Evolutionary conservation across 92 coral and sea anemone genomes (phyloP).

Genomic region (Micromussa lordhowensis): DNA sequence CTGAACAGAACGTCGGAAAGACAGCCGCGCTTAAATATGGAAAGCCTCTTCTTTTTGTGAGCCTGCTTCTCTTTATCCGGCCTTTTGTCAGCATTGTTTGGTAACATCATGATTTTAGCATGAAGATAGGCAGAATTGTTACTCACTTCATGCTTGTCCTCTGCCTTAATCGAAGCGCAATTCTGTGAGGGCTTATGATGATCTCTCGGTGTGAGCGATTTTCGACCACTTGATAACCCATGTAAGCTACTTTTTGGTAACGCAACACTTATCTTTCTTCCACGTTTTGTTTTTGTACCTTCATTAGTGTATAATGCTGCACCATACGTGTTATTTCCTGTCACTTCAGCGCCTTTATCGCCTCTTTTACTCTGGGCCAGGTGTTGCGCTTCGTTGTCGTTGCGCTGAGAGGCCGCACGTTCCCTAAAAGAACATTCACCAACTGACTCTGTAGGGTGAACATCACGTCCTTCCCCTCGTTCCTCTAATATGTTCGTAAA

Average conservation of each 20-base stretch:
- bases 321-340: background rate
- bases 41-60: background rate
- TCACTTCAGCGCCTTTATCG: background rate
- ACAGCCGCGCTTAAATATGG: conserved; percentile 27
- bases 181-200: background rate
- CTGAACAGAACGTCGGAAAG: conserved; percentile 23
- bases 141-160: background rate
- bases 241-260: conserved; percentile 26
- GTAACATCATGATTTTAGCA: background rate
- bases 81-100: too few species aligned
- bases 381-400: background rate
- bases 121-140: background rate
- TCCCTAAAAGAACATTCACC: background rate
- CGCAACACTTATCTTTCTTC: background rate
- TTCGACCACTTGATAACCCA: conserved; percentile 38
- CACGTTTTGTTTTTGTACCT: background rate
- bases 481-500: background rate
- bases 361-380: background rate
- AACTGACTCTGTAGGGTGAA: background rate
- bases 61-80: background rate
- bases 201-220: conserved; percentile 23
- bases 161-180: background rate
- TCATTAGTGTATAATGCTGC: background rate
- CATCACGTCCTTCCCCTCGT: background rate
- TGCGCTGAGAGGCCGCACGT: background rate